Evolutionary conservation across 2,113 vertebrate species (phyloP).

Genomic region (Rhadina sibilatrix): DNA sequence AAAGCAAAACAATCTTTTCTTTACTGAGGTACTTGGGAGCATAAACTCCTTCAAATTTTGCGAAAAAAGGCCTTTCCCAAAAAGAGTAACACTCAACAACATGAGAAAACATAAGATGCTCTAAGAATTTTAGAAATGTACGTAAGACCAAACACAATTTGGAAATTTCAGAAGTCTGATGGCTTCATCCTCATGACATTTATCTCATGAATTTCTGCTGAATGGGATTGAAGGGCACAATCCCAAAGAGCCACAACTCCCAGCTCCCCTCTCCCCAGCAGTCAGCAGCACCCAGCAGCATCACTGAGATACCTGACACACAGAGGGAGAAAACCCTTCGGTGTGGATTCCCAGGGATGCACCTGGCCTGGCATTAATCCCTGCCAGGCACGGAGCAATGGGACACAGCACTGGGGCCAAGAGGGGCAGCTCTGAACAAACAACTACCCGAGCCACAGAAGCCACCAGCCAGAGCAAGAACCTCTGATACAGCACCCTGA

Average conservation of each 20-base stretch:
- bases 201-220: neutral
- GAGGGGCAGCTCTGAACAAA: neutral
- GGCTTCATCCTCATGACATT: neutral
- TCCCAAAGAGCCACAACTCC: neutral
- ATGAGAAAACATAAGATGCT: neutral
- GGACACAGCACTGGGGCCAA: neutral
- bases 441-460: neutral
- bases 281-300: neutral
- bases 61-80: neutral
- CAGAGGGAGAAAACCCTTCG: neutral
- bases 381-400: neutral
- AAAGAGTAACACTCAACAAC: neutral
- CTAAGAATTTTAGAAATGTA: neutral
- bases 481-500: neutral
- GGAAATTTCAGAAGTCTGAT: neutral
- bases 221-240: neutral
- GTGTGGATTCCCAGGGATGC: neutral
- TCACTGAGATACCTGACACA: neutral
- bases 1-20: neutral
- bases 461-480: neutral
- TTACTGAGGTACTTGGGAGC: neutral
- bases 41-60: neutral
- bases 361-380: neutral
- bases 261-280: neutral
- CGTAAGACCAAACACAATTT: neutral